Conservation (phyloP, 2,797 vertebrate species). For the Cebuella pygmaea region DNA sequence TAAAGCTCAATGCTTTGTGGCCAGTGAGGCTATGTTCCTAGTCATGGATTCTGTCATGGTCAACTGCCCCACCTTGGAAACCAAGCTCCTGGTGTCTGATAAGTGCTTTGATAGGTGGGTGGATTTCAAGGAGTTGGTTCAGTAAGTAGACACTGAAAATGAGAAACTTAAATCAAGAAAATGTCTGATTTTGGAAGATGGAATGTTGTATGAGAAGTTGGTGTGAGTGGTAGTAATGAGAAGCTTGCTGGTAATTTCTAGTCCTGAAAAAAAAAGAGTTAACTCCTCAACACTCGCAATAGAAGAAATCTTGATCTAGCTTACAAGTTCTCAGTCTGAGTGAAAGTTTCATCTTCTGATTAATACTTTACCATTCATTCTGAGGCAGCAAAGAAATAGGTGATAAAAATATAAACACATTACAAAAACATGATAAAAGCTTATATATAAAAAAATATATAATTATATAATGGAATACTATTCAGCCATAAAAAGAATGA, state of each 20-base stretch:
- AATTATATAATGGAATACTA: too few species aligned
- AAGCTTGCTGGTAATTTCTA: too few species aligned
- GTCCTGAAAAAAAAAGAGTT: too few species aligned
- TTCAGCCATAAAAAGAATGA: too few species aligned
- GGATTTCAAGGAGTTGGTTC: conserved; percentile 79
- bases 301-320: neutral
- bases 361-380: neutral
- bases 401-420: neutral
- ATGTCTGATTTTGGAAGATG: neutral
- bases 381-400: neutral
- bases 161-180: neutral
- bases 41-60: conserved; percentile 75
- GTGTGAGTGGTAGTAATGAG: neutral
- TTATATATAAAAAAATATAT: too few species aligned
- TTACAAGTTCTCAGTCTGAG: neutral
- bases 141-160: conserved; percentile 52
- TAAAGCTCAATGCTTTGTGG: conserved; percentile 82
- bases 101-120: conserved; percentile 80
- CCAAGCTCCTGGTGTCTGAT: conserved; percentile 82
- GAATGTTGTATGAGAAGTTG: neutral
- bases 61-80: conserved; percentile 81
- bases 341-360: neutral
- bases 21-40: conserved; percentile 78
- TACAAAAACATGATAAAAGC: neutral
- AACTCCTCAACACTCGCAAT: neutral